These are phyloP conservation scores for Anagyrus pseudococci DNA, from an alignment of 2,888 invertebrate species.

Conservation along the genomic window DNA sequence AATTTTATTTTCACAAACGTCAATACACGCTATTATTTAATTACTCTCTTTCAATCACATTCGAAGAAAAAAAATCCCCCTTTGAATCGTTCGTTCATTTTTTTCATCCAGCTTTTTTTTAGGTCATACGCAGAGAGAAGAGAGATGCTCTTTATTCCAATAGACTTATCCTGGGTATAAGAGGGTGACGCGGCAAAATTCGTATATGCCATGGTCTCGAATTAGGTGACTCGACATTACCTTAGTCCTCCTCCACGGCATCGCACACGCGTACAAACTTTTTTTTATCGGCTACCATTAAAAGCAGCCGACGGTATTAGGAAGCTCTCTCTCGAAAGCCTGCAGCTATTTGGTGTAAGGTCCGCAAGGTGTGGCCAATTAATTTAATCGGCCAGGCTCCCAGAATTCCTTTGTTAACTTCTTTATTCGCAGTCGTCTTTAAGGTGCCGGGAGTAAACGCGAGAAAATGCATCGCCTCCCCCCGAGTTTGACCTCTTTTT, in stretches of 20 bases:
- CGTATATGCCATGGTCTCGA: conserved; percentile 7
- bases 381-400: conserved; percentile 1
- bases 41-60: neutral
- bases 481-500: conserved; percentile 26
- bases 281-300: neutral
- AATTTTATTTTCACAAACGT: no score
- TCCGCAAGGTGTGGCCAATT: conserved; percentile 21
- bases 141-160: conserved; percentile 42
- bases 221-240: conserved; percentile 17
- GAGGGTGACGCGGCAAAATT: conserved; percentile 41
- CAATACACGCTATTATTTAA: neutral
- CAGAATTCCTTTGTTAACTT: neutral
- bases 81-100: conserved; percentile 15
- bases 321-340: conserved; percentile 17
- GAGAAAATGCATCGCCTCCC: conserved; percentile 15
- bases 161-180: conserved; percentile 48
- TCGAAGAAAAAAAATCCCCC: neutral
- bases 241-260: neutral
- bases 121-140: conserved; percentile 12
- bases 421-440: neutral
- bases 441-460: conserved; percentile 9
- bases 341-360: conserved; percentile 27
- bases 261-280: neutral
- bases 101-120: conserved; percentile 12
- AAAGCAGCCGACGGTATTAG: neutral